Base-by-base conservation (phyloP, 2,797 vertebrate genomes). In the Spinus pinus region DNA sequence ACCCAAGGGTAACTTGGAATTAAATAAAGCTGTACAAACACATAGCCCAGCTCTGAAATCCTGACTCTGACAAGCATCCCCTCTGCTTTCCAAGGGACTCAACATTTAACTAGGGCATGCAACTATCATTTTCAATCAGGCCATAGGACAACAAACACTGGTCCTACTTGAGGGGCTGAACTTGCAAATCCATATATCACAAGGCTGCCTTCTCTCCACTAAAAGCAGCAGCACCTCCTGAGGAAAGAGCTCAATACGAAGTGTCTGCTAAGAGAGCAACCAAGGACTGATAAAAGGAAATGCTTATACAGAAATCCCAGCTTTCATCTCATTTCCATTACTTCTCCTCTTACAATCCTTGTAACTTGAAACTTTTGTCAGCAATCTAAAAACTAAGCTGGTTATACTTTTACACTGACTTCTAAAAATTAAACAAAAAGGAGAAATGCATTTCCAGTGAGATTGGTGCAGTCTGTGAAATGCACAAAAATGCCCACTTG, bases 21-120 rank as follows among this genome's bases (percentile, higher is more conserved):
- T 87, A 94, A 95, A 93, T 77, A 91, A 96, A 95, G 96, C 94
- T 94, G 88, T 95, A 77, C 90, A 97, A 93, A 95, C 90, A 95
- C 80, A 93, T 9, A 82, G 71, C 64, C 79, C 81, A 80, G 91
- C 86, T 85, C 81, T 87, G 90, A 87, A 94, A 95, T 91, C 78
- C 78, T 74, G 71, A 80, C 65, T 71, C 81, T 77, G 81, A 93
- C 83, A 85, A 92, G 75, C 14, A 89, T 54, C 70, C 84, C 77
- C 21, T 84, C 86, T 82, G 81, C 86, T 71, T 92, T 93, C 64
- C 67, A 44, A 86, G 49, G 51, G 81, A 65, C 81, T 70, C 13
- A 75, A 42, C 35, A 56, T 35, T 33, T 35, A 49, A 86, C 44
- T 11, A 60, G 83, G 78, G 24, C 53, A 60, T 3, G 24, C 24